Conservation (phyloP, 2,888 invertebrate species). For the Deilephila porcellus region DNA sequence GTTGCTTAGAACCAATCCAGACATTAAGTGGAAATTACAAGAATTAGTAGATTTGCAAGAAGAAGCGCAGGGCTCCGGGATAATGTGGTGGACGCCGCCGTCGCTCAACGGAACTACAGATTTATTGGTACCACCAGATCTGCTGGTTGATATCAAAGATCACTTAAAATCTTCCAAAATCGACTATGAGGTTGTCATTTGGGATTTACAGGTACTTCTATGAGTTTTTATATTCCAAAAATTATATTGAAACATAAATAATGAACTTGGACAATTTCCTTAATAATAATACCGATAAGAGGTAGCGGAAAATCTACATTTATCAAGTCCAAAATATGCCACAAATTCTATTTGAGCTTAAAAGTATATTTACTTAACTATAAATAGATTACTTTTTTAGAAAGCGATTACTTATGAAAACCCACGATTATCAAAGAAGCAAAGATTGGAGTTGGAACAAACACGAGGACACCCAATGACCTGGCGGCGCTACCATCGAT, state of each 20-base stretch:
- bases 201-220: conserved; percentile 87
- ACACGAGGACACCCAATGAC: conserved; percentile 87
- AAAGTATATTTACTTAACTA: background rate
- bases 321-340: too few relatives aligned
- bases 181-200: conserved; percentile 87
- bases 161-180: conserved; percentile 86
- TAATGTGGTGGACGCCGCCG: conserved; percentile 82
- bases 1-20: conserved; percentile 75
- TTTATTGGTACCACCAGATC: conserved; percentile 89
- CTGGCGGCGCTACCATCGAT: conserved; percentile 89
- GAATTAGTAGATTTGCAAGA: conserved; percentile 78
- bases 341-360: too few relatives aligned
- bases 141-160: conserved; percentile 84
- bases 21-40: conserved; percentile 73
- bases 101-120: conserved; percentile 86
- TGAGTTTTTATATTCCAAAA: conserved; percentile 17
- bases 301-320: too few relatives aligned
- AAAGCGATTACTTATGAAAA: conserved; percentile 89
- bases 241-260: too few relatives aligned
- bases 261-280: too few relatives aligned
- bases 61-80: conserved; percentile 77
- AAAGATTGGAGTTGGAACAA: conserved; percentile 84
- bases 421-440: conserved; percentile 86
- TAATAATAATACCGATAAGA: too few relatives aligned
- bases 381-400: conserved; percentile 51